Percentiles rank a stretch among this genome's conserved stretches.
Evolutionary conservation across 2,113 vertebrate genomes (phyloP).

Genomic region (Sigmodon hispidus): DNA sequence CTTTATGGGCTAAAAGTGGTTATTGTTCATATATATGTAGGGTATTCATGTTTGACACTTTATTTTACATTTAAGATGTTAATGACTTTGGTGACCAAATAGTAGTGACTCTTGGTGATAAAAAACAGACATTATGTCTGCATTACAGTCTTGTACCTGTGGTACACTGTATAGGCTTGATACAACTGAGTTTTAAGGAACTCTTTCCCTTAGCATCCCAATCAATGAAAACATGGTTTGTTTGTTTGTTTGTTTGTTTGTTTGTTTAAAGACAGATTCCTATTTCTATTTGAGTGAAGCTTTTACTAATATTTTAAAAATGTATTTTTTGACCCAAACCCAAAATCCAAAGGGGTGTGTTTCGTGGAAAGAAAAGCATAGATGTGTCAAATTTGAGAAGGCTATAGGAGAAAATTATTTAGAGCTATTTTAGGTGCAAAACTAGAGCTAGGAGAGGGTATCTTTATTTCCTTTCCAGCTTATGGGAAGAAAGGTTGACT

Average conservation of each 20-base stretch:
- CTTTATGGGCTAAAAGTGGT: slow-evolving; percentile 10
- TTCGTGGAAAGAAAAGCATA: background rate
- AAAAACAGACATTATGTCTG: background rate
- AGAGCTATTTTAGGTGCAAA: background rate
- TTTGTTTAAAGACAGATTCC: no score
- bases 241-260: no score
- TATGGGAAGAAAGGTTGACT: no score
- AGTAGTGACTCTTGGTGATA: background rate
- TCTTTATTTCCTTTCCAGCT: background rate
- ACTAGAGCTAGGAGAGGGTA: background rate
- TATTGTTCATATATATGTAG: slow-evolving; percentile 3
- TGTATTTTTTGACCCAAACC: background rate
- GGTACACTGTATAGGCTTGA: background rate
- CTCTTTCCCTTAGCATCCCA: background rate
- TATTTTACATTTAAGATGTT: slow-evolving; percentile 38
- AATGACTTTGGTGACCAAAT: slow-evolving; percentile 27
- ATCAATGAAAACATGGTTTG: background rate
- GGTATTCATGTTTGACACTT: slow-evolving; percentile 4
- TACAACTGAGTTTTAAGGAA: background rate
- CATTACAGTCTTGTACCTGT: background rate
- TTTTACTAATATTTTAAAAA: slow-evolving; percentile 22
- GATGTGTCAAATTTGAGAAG: background rate
- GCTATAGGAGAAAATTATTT: background rate
- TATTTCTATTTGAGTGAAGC: background rate
- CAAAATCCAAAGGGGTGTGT: background rate